Evolutionary conservation across 2,888 invertebrate genomes (phyloP).

Genomic region (Calameuta filiformis): DNA sequence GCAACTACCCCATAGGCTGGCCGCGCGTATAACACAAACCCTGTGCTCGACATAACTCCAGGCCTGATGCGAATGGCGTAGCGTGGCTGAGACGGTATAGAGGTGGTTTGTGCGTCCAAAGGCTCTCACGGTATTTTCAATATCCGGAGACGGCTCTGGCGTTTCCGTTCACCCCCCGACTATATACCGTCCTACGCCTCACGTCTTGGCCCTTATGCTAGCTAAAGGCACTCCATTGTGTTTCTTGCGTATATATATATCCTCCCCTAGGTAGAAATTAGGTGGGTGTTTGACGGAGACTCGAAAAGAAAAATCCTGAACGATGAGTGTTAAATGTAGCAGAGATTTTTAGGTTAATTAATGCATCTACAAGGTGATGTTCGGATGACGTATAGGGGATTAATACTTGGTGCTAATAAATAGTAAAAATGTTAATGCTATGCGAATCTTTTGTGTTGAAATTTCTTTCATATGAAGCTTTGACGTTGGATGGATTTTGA

Average conservation of each 20-base stretch:
- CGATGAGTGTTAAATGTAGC: not conserved
- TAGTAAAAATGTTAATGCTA: not conserved
- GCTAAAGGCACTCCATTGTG: not conserved
- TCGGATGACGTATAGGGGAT: not conserved
- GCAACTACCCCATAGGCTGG: not conserved
- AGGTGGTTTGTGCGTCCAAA: slow-evolving; percentile 39
- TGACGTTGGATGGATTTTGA: not conserved
- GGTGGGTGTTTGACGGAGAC: not conserved
- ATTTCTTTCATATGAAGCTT: not conserved
- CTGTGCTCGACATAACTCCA: not conserved
- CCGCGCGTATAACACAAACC: not conserved
- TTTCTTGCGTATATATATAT: not conserved
- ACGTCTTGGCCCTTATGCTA: not conserved
- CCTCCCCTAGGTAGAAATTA: not conserved
- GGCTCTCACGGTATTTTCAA: slow-evolving; percentile 58
- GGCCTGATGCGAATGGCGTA: slow-evolving; percentile 32
- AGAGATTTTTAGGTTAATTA: not conserved
- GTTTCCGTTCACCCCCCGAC: slow-evolving; percentile 29
- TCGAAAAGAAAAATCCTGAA: not conserved
- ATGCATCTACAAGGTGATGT: not conserved
- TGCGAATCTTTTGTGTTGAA: not conserved
- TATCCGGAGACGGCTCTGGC: slow-evolving; percentile 50
- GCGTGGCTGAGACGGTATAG: slow-evolving; percentile 24
- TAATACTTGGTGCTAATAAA: not conserved
- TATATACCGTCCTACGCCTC: not conserved